Conservation (phyloP, 2,113 vertebrate species). For the Platysteira castanea region DNA sequence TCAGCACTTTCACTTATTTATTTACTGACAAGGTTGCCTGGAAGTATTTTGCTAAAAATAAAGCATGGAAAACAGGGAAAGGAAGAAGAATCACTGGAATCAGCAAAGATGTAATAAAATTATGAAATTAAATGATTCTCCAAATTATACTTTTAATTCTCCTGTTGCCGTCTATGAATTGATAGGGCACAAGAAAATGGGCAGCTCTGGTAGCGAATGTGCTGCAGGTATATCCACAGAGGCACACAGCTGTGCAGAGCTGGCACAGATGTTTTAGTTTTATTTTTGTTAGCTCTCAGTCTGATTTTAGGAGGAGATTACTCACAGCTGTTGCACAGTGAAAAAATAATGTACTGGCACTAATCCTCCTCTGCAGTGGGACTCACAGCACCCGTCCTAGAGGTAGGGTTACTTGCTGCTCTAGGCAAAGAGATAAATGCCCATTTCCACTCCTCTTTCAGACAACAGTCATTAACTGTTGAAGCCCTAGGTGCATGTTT, state of each 20-base stretch:
- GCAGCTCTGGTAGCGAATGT: background rate
- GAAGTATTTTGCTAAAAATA: background rate
- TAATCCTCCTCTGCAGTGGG: background rate
- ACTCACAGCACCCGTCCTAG: background rate
- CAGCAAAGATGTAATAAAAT: background rate
- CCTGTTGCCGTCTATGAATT: background rate
- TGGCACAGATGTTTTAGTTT: constrained; percentile 12
- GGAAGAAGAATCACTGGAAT: background rate
- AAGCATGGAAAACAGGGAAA: background rate
- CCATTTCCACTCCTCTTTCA: background rate
- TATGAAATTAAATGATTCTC: background rate
- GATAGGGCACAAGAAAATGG: background rate
- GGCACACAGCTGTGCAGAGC: constrained; percentile 10
- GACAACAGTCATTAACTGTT: constrained; percentile 11
- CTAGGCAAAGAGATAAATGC: background rate
- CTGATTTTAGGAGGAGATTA: constrained; percentile 19
- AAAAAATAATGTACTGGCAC: background rate
- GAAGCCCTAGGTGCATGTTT: background rate
- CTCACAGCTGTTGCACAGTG: constrained; percentile 9
- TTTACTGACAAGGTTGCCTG: background rate
- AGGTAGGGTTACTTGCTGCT: background rate
- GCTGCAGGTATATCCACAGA: background rate
- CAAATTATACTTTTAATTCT: background rate
- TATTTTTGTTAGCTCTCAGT: background rate
- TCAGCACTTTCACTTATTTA: background rate